Evolutionary conservation across 1,140 invertebrate genomes (phyloP).

Genomic region (Anastrepha obliqua): DNA sequence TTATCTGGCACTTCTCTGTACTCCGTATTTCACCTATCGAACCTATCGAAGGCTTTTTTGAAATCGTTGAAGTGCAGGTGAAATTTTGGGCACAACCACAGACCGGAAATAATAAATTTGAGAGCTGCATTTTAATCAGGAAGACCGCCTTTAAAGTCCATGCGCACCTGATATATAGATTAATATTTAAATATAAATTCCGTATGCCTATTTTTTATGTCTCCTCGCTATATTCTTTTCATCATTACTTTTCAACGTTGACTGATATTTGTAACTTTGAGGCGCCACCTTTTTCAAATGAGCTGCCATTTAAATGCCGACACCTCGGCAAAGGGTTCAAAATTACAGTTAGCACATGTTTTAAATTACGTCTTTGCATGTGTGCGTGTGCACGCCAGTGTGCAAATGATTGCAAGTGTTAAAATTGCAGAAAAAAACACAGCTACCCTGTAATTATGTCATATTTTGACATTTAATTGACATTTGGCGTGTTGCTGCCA

Average conservation of each 20-base stretch:
- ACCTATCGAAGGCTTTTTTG: too few species aligned
- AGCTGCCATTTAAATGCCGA: not conserved
- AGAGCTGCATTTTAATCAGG: too few species aligned
- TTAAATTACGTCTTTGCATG: not conserved
- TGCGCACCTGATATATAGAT: too few species aligned
- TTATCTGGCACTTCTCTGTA: too few species aligned
- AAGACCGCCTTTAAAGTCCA: too few species aligned
- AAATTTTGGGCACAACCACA: too few species aligned
- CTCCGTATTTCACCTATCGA: too few species aligned
- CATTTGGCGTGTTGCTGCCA: not conserved
- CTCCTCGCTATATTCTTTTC: not conserved
- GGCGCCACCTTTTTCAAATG: not conserved
- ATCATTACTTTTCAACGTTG: not conserved
- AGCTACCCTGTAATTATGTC: conserved; percentile 6
- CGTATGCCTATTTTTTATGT: too few species aligned
- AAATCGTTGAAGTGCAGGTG: too few species aligned
- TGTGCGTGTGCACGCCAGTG: not conserved
- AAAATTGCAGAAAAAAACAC: conserved; percentile 2
- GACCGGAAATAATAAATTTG: too few species aligned
- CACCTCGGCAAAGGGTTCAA: not conserved
- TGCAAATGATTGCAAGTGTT: conserved; percentile 4
- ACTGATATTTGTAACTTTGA: not conserved
- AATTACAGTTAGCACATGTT: not conserved
- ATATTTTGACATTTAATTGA: conserved; percentile 19
- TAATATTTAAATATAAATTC: too few species aligned